phyloP scores from a whole-genome alignment of 2,888 invertebrate species.

The Lochmaea crataegi region DNA sequence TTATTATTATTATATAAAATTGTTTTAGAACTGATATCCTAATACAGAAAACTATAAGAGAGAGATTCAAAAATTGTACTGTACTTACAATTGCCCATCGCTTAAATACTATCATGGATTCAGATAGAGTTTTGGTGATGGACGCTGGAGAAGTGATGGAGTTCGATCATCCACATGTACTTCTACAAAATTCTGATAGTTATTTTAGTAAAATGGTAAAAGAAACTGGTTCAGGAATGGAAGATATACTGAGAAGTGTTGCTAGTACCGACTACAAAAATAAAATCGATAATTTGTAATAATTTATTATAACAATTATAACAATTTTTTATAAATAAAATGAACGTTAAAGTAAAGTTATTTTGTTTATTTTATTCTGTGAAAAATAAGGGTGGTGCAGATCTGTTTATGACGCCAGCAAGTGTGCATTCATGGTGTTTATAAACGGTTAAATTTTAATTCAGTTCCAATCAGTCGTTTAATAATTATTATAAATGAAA shows the following conservation, averaged over 20 bases:
- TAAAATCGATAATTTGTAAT: neutral
- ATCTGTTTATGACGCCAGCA: too few relatives aligned
- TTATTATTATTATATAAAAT: too few relatives aligned
- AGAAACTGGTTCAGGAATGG: conserved; percentile 60
- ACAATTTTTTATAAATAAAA: too few relatives aligned
- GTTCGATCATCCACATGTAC: conserved; percentile 67
- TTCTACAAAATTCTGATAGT: conserved; percentile 56
- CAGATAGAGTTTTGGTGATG: conserved; percentile 76
- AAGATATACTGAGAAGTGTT: conserved; percentile 45
- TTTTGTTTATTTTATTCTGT: too few relatives aligned
- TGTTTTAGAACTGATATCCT: conserved; percentile 76
- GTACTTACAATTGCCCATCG: conserved; percentile 87
- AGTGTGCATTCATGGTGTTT: too few relatives aligned
- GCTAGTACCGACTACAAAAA: conserved; percentile 2
- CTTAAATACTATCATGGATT: conserved; percentile 87
- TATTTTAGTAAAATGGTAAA: conserved; percentile 61
- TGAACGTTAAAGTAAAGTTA: too few relatives aligned
- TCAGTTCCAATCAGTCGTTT: too few relatives aligned
- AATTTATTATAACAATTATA: too few relatives aligned
- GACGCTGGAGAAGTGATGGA: conserved; percentile 69
- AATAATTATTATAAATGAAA: too few relatives aligned
- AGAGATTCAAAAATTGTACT: conserved; percentile 80
- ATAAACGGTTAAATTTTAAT: too few relatives aligned
- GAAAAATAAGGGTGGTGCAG: too few relatives aligned
- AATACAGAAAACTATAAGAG: conserved; percentile 80